These are phyloP conservation scores for Plecotus auritus DNA, from an alignment of 2,113 vertebrate species.

Conservation along the genomic window DNA sequence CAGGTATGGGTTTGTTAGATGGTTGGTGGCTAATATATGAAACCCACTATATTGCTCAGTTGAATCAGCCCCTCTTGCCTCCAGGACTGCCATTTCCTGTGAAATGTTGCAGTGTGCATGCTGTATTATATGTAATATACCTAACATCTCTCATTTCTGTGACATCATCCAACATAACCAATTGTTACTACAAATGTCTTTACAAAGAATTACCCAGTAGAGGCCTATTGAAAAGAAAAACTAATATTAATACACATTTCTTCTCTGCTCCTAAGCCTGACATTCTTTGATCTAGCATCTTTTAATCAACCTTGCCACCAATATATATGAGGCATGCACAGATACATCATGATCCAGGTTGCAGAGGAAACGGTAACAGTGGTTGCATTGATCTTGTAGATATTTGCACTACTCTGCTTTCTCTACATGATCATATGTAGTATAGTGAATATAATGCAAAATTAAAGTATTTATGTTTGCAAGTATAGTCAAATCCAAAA, in stretches of 20 bases:
- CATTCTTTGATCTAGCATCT: background rate
- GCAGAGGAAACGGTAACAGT: background rate
- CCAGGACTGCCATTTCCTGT: background rate
- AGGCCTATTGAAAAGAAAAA: constrained; percentile 29
- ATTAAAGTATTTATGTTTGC: constrained; percentile 24
- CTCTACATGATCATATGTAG: background rate
- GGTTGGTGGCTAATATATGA: background rate
- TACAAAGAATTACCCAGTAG: background rate
- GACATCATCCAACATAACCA: background rate
- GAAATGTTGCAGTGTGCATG: background rate
- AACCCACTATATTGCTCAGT: background rate
- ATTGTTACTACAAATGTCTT: background rate
- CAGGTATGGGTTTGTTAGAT: background rate
- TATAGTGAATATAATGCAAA: background rate
- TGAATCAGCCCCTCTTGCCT: background rate
- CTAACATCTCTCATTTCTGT: constrained; percentile 5
- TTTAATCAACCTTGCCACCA: background rate
- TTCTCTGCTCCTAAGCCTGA: background rate
- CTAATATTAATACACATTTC: background rate
- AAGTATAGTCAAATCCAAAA: background rate
- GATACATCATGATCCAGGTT: background rate
- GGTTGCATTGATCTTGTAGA: background rate
- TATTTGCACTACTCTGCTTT: background rate
- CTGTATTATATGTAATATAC: background rate
- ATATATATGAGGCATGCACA: background rate